Evolutionary conservation across 2,888 invertebrate genomes (phyloP).

Genomic region (Rhogogaster chlorosoma): DNA sequence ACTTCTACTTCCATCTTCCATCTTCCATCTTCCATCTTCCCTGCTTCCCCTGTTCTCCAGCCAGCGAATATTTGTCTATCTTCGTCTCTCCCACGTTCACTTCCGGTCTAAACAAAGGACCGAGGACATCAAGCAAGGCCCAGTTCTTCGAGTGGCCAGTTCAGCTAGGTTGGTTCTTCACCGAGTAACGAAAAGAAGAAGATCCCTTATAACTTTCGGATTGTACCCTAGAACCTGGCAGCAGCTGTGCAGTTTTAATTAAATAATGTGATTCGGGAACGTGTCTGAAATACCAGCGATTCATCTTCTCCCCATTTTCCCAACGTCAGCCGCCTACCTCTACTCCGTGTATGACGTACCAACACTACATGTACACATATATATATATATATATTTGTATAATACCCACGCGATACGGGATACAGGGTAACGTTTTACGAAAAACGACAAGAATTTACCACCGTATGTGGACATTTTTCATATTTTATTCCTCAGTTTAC

Average conservation of each 20-base stretch:
- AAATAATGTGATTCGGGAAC: slow-evolving; percentile 68
- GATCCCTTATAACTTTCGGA: slow-evolving; percentile 64
- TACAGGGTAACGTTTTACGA: slow-evolving; percentile 4
- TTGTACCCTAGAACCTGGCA: slow-evolving; percentile 53
- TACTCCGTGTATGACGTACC: slow-evolving; percentile 26
- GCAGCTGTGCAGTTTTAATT: slow-evolving; percentile 65
- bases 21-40: background rate
- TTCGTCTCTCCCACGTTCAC: background rate
- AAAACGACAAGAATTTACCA: background rate
- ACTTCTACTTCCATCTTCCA: slow-evolving; percentile 22
- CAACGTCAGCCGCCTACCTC: slow-evolving; percentile 41
- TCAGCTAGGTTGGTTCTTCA: slow-evolving; percentile 12
- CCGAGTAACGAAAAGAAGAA: slow-evolving; percentile 59
- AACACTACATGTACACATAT: background rate
- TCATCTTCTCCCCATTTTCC: slow-evolving; percentile 58
- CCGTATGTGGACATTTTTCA: background rate
- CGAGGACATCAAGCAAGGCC: slow-evolving; percentile 3
- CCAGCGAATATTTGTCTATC: background rate
- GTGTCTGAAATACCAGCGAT: slow-evolving; percentile 67
- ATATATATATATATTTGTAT: background rate
- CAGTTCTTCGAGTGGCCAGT: slow-evolving; percentile 39
- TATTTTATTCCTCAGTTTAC: background rate
- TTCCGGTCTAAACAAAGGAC: background rate
- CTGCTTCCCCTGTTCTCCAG: background rate
- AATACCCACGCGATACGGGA: background rate